Evolutionary conservation across 2,113 vertebrate genomes (phyloP).

Genomic region (Myrmecophaga tridactyla): DNA sequence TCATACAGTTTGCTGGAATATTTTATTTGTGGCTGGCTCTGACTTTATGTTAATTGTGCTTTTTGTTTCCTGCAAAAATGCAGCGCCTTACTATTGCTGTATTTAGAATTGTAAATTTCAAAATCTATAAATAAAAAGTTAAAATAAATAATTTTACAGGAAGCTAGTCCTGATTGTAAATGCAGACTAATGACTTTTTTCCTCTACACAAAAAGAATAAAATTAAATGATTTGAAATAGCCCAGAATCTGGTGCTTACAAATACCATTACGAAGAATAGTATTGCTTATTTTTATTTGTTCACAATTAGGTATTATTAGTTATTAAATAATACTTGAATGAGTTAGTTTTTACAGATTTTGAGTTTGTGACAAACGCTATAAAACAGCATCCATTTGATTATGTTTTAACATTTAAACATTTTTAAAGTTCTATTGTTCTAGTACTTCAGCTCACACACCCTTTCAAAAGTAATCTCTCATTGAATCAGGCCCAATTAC

Average conservation of each 20-base stretch:
- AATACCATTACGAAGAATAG: constrained; percentile 29
- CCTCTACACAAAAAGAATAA: constrained; percentile 55
- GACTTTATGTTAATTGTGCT: constrained; percentile 78
- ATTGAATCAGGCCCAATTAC: not conserved
- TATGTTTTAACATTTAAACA: constrained; percentile 22
- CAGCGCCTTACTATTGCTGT: constrained; percentile 73
- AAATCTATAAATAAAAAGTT: constrained; percentile 80
- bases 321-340: constrained; percentile 15
- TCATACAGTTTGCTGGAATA: constrained; percentile 66
- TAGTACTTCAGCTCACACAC: not conserved
- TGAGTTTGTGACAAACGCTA: not conserved
- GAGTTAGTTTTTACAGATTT: not conserved
- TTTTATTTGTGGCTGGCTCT: constrained; percentile 75
- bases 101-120: constrained; percentile 80
- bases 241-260: constrained; percentile 59
- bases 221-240: constrained; percentile 70
- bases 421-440: constrained; percentile 17
- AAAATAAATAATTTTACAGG: constrained; percentile 79
- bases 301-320: constrained; percentile 56
- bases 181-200: constrained; percentile 76
- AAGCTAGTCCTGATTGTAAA: constrained; percentile 77
- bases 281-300: constrained; percentile 38
- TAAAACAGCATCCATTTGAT: constrained; percentile 21
- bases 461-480: not conserved
- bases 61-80: constrained; percentile 77